Percentiles rank a stretch among this genome's conserved stretches.
Conservation (phyloP, 2,113 vertebrate genomes). For the Rhynchopsitta pachyrhyncha region DNA sequence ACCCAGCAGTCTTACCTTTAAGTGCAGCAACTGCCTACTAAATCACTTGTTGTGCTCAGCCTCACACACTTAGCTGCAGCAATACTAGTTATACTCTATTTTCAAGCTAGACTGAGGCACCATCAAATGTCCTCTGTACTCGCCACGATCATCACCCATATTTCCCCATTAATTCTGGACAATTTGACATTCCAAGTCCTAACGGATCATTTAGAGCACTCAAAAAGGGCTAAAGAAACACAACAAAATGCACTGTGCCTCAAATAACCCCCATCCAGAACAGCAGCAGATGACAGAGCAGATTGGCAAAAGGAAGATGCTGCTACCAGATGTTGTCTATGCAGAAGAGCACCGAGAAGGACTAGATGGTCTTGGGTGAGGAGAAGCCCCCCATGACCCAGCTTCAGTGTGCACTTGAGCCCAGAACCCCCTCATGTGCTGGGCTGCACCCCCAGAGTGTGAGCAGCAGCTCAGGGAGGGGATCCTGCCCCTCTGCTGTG, state of each 20-base stretch:
- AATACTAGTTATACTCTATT: neutral
- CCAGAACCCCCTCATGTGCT: neutral
- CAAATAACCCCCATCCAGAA: neutral
- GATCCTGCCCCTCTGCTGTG: too few relatives aligned
- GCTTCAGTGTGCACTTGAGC: neutral
- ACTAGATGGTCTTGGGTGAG: accelerated
- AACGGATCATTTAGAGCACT: neutral
- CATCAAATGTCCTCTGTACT: neutral
- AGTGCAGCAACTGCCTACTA: neutral
- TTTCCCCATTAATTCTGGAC: neutral
- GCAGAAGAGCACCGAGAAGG: neutral
- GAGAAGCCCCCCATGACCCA: neutral
- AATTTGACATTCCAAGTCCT: neutral
- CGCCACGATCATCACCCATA: neutral
- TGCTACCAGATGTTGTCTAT: neutral
- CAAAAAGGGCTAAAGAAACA: neutral
- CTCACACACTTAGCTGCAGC: neutral
- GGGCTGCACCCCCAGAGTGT: too few relatives aligned
- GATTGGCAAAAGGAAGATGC: neutral
- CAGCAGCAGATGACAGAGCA: neutral
- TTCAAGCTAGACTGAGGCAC: neutral
- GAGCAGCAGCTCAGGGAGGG: too few relatives aligned
- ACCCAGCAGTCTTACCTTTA: neutral
- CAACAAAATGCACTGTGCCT: accelerated
- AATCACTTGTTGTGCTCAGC: accelerated